These are phyloP conservation scores for Festucalex cinctus DNA, from an alignment of 2,113 vertebrate genomes.

Conservation along the genomic window DNA sequence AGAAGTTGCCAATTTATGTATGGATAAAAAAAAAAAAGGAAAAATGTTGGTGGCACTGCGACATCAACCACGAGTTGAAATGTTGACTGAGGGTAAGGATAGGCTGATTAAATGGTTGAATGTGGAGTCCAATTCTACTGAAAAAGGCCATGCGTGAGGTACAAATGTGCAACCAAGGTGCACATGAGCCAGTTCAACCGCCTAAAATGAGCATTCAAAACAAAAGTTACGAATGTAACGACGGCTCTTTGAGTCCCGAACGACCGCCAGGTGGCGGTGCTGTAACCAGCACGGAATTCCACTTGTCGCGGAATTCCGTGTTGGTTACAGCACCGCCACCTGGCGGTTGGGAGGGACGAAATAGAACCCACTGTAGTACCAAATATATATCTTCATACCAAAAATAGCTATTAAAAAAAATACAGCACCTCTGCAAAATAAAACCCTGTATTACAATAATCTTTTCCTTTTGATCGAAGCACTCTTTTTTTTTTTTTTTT, in stretches of 20 bases:
- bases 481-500: constrained; percentile 48
- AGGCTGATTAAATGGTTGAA: constrained; percentile 26
- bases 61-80: constrained; percentile 23
- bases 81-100: constrained; percentile 10
- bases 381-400: constrained; percentile 68
- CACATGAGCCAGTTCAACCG: constrained; percentile 49
- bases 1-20: constrained; percentile 19
- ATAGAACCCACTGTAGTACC: constrained; percentile 72
- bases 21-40: constrained; percentile 5
- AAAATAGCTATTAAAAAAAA: constrained; percentile 52
- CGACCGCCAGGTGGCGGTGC: too few species aligned
- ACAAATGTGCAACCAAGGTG: constrained; percentile 28
- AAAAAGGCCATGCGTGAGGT: constrained; percentile 40
- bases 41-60: constrained; percentile 37
- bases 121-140: constrained; percentile 34
- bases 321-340: too few species aligned
- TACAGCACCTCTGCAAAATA: constrained; percentile 54
- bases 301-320: too few species aligned
- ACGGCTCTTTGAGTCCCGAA: too few species aligned
- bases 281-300: too few species aligned
- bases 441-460: constrained; percentile 73
- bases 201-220: constrained; percentile 53
- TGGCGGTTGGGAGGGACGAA: too few species aligned
- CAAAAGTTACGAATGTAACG: too few species aligned
- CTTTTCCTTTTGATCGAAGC: constrained; percentile 55